phyloP scores from a whole-genome alignment of 2,113 vertebrate genomes.

The Bucco capensis region DNA sequence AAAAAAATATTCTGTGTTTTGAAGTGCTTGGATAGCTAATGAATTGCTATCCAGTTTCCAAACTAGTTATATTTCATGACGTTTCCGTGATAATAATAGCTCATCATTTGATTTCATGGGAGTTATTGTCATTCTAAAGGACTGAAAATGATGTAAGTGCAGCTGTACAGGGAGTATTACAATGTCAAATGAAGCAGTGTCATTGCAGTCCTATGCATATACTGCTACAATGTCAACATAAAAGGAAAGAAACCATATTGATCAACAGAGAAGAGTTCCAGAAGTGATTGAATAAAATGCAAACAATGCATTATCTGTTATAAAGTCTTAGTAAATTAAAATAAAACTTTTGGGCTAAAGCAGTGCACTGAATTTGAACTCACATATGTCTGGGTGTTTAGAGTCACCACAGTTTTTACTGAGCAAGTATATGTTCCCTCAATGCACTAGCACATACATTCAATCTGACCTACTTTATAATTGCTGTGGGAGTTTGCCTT shows the following conservation, averaged over 20 bases:
- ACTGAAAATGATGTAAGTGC: conserved; percentile 53
- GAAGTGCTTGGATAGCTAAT: neutral
- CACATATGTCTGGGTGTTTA: neutral
- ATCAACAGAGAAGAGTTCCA: conserved; percentile 38
- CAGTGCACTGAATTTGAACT: neutral
- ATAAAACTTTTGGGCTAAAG: neutral
- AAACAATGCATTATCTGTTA: conserved; percentile 38
- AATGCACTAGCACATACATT: neutral
- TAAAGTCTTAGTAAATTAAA: conserved; percentile 41
- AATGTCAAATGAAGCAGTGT: conserved; percentile 53
- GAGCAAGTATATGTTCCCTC: neutral
- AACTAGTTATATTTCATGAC: conserved; percentile 37
- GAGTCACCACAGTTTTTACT: neutral
- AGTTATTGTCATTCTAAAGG: conserved; percentile 45
- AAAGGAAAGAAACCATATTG: conserved; percentile 31
- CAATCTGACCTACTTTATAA: conserved; percentile 59
- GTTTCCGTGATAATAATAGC: conserved; percentile 38
- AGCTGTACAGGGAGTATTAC: conserved; percentile 42
- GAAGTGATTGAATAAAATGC: conserved; percentile 40
- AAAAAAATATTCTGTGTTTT: neutral
- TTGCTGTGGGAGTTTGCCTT: conserved; percentile 59
- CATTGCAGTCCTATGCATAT: neutral
- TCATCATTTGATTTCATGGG: conserved; percentile 48
- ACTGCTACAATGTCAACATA: conserved; percentile 12
- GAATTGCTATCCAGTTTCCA: neutral